These are phyloP conservation scores for Drosophila nigromelanica DNA, from an alignment of 1,140 invertebrate species.

Conservation along the genomic window DNA sequence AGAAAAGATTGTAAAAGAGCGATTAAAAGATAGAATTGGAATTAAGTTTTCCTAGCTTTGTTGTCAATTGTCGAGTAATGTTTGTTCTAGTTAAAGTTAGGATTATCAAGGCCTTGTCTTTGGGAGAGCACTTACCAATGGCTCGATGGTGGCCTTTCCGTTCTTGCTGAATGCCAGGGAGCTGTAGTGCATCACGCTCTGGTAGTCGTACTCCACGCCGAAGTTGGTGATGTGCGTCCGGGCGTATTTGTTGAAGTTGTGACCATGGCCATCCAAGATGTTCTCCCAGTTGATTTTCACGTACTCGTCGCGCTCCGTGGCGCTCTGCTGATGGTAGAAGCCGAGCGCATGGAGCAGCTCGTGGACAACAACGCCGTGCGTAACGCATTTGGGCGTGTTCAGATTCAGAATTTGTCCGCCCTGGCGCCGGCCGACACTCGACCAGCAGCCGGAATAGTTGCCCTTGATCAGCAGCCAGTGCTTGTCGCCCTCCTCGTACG, in stretches of 20 bases:
- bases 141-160: slow-evolving; percentile 86
- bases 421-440: slow-evolving; percentile 88
- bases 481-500: slow-evolving; percentile 87
- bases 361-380: slow-evolving; percentile 86
- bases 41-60: too few species aligned
- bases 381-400: slow-evolving; percentile 85
- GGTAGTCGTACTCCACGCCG: slow-evolving; percentile 88
- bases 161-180: slow-evolving; percentile 87
- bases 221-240: slow-evolving; percentile 87
- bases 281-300: slow-evolving; percentile 88
- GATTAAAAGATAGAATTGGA: too few species aligned
- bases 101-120: too few species aligned
- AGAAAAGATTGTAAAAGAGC: too few species aligned
- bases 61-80: too few species aligned
- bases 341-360: slow-evolving; percentile 89
- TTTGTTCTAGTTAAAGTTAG: too few species aligned
- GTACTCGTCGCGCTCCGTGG: slow-evolving; percentile 88
- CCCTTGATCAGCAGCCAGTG: slow-evolving; percentile 87
- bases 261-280: slow-evolving; percentile 86
- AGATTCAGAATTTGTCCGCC: slow-evolving; percentile 86
- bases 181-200: slow-evolving; percentile 90
- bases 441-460: slow-evolving; percentile 91
- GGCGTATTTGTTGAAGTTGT: slow-evolving; percentile 90
- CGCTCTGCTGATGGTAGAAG: slow-evolving; percentile 90
- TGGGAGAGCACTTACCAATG: slow-evolving; percentile 85